Evolutionary conservation across 2,113 vertebrate species (phyloP), one percentile per base, ranked within the genome.

Genomic region (Limnothrissa miodon): DNA sequence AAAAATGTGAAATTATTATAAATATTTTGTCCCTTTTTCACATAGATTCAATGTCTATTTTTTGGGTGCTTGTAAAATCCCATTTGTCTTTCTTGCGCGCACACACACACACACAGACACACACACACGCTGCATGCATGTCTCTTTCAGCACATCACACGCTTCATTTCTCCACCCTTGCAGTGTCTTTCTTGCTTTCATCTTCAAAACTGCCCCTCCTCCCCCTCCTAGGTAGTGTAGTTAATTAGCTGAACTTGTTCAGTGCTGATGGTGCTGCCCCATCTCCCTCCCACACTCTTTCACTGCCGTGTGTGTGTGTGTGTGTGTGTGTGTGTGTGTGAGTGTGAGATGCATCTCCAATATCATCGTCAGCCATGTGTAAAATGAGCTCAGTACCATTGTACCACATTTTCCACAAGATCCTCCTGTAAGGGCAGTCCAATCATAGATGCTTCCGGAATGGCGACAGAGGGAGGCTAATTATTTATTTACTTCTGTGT

Each of bases 201-300:
- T 70, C 62, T 70, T 29, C 62, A 29, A 6, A 66, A 66, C 29
- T 33, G 29, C 36, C 66, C 66, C 25, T 66, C 59, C 15, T 17
- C 59, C 29, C 29, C 8, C 85, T 39, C 59, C 56, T 23, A 29
- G 33, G 66, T 74, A 39, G 46, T 46, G 45, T 83, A 39, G 78
- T 78, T 85, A 78, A 83, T 84, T 85, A 79, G 78, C 74, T 84
- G 51, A 48, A 85, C 82, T 81, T 83, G 84, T 85, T 87, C 70
- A 46, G 56, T 81, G 42, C 83, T 81, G 51, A 83, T 82, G 62
- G 78, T 62, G 59, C 62, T 42, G 66, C 79, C 46, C 48, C 39
- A 25, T 33, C 66, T 74, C 66, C 74, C 79, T 53, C 62, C 80
- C 13, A 51, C 36, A 19, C 39, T 13, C 70, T n/a, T 53, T 48